Base-by-base conservation (phyloP, 2,113 vertebrate species). In the Cygnus buccinator region DNA sequence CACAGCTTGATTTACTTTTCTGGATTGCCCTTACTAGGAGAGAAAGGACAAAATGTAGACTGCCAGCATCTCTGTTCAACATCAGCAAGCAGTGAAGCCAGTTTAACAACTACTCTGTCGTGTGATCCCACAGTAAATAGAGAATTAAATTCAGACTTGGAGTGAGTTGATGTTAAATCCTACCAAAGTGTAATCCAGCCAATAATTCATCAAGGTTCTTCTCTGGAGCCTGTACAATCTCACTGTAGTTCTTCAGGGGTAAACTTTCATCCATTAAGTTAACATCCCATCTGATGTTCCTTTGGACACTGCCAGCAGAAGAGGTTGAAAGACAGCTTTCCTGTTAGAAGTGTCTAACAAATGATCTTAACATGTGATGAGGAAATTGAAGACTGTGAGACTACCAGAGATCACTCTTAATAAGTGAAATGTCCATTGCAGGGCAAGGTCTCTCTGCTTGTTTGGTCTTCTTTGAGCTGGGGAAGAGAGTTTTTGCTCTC, bases 361-460 rank as follows among this genome's bases (percentile, higher is more conserved):
- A 73, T 3, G 9, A 44, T 19, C 22, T 83, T 73, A 39, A 19
- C 9, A 50, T 0, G 3, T 1, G 1, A 62, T 52, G 16, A 19
- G 22, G 28, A 52, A 87, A 83, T 11, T 50, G 48, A n/a, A 55
- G 26, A 66, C 55, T 61, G 44, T 67, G 19, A 62, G 25, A 73
- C 37, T 68, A 35, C 9, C 46, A 63, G 52, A 50, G 46, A 11
- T 57, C 12, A 66, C 35, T 89, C 55, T 76, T 67, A 31, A 3
- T 37, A 50, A 28, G 52, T 48, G 31, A 50, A 1, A 5, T 25
- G 29, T 28, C 14, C 29, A 55, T 8, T 44, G 10, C 21, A 57
- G 10, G 59, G 14, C 44, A 71, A 95, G 59, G 11, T 12, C 26
- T 71, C 13, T 67, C 35, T 68, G 20, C 37, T 75, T 58, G 4